Percentiles rank a stretch among this genome's conserved stretches.
Evolutionary conservation across 1,140 invertebrate genomes (phyloP).

Genomic region (Coelopa frigida): DNA sequence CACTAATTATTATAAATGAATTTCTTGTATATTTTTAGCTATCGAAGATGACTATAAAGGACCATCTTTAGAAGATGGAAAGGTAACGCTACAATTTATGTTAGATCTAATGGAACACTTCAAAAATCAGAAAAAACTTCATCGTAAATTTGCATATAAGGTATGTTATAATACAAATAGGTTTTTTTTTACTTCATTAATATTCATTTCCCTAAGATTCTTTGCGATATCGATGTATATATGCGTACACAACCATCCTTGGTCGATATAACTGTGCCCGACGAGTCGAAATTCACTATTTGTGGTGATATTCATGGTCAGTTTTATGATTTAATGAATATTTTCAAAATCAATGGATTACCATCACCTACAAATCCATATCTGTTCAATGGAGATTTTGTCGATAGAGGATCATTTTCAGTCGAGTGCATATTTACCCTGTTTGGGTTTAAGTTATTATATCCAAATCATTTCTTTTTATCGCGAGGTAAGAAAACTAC

Average conservation of each 20-base stretch:
- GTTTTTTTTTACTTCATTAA: neutral
- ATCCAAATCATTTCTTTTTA: conserved; percentile 97
- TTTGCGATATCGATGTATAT: conserved; percentile 81
- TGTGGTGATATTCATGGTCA: conserved; percentile 99
- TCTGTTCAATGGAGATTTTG: conserved; percentile 71
- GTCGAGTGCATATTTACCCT: conserved; percentile 98
- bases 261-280: conserved; percentile 81
- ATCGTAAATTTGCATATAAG: conserved; percentile 96
- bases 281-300: conserved; percentile 92
- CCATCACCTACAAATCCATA: conserved; percentile 95
- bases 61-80: conserved; percentile 80
- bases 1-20: neutral
- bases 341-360: conserved; percentile 93
- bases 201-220: conserved; percentile 56
- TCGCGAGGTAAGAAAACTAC: conserved; percentile 69
- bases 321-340: conserved; percentile 97
- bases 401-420: conserved; percentile 97
- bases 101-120: conserved; percentile 84
- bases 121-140: conserved; percentile 86
- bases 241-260: conserved; percentile 81
- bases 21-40: conserved; percentile 49
- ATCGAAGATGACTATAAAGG: conserved; percentile 94
- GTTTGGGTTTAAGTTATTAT: conserved; percentile 95
- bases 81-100: conserved; percentile 79
- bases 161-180: conserved; percentile 46